Evolutionary conservation across 2,888 invertebrate genomes (phyloP), one percentile per base, ranked within the genome.

Genomic region (Andricus curvator): DNA sequence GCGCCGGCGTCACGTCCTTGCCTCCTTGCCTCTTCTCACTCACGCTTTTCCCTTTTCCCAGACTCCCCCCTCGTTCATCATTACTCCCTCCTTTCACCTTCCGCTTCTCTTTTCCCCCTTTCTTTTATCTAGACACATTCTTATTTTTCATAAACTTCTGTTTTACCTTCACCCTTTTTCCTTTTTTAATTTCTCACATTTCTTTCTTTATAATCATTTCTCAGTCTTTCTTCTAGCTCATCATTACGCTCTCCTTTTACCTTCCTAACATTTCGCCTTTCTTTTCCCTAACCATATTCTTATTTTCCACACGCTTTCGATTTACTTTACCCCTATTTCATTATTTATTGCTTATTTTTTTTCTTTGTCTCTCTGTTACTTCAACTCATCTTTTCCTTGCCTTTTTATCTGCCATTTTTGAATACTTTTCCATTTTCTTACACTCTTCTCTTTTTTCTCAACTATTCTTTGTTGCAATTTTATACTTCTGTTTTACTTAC

Each of bases 1-100:
- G 91, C 92, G 91, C 91, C 44, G 56, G 78, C 78, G 78, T 78
- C 78, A 74, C 79, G 37, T 76, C 25, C 79, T 65, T 11, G 8
- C 25, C 11, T 25, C n/a, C 48, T 67, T 62, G 22, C 62, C n/a
- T 66, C 62, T 70, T 37, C 65, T 68, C 77, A 62, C 79, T 60
- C 66, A 22, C 64, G 65, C 74, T 33, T 82, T 67, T 74, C 66
- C 67, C 67, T 51, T 48, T 76, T 64, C 22, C 67, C 25, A 77
- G 60, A 11, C 48, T 68, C 65, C 68, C 77, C 60, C 37, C 67
- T 33, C 22, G 9, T 33, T 62, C 29, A 29, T 25, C 17, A 33
- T 60, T 37, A 62, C 22, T 37, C 60, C 41, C 41, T 60, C 41
- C 29, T 37, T 65, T 44, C 25, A 22, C 9, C 15, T 41, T 77